These are phyloP conservation scores for Acanthornis magna DNA, from an alignment of 2,797 vertebrate genomes.

Conservation along the genomic window DNA sequence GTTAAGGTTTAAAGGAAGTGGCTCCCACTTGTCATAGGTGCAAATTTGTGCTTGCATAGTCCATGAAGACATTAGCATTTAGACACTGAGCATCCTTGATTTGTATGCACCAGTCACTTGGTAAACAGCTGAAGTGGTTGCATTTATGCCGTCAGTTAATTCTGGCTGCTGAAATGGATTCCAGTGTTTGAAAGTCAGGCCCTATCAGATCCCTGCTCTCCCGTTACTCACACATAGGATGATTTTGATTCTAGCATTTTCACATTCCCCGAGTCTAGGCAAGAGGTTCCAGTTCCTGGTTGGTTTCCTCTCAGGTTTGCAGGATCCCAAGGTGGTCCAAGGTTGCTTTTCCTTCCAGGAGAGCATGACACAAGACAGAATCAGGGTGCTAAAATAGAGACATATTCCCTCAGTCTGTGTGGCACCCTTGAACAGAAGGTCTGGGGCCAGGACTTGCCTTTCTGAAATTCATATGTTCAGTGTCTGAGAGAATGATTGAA, in stretches of 20 bases:
- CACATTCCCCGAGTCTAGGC: not conserved
- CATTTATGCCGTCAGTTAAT: constrained; percentile 36
- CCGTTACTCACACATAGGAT: not conserved
- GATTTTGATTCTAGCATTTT: not conserved
- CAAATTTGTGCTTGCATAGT: constrained; percentile 29
- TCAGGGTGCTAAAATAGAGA: not conserved
- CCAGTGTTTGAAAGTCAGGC: not conserved
- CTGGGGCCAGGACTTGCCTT: not conserved
- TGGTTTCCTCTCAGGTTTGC: not conserved
- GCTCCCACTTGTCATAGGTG: constrained; percentile 28
- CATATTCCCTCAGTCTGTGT: not conserved
- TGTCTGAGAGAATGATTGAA: not conserved
- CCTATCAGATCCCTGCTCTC: not conserved
- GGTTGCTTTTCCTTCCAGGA: not conserved
- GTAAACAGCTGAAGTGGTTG: constrained; percentile 21
- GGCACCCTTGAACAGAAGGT: not conserved
- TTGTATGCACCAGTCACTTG: constrained; percentile 30
- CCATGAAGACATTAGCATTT: constrained; percentile 49
- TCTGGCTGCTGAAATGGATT: constrained; percentile 12
- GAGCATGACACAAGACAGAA: not conserved
- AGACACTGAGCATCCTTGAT: constrained; percentile 25
- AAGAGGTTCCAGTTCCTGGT: not conserved
- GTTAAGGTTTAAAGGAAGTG: constrained; percentile 35
- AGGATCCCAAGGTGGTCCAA: not conserved
- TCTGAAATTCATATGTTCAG: not conserved